A percentile compares a stretch with the other conserved stretches of the same genome.
These are phyloP conservation scores for Cydia amplana DNA, from an alignment of 1,140 invertebrate genomes.

Conservation along the genomic window DNA sequence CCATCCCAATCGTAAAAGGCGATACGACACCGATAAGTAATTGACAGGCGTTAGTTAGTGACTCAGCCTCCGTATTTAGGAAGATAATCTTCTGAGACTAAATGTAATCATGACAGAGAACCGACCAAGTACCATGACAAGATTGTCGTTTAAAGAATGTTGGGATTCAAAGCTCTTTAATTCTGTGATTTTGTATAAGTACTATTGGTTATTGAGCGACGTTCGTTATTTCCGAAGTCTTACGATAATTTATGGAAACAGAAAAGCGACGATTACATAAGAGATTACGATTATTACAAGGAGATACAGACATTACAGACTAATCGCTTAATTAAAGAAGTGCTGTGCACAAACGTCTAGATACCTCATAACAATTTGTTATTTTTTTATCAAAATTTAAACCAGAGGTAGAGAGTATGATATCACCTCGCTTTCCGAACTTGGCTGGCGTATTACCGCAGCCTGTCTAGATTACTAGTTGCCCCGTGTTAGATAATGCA, in stretches of 20 bases:
- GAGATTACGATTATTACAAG: not conserved
- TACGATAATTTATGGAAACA: not conserved
- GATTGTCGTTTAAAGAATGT: too few species aligned
- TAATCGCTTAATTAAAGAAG: too few species aligned
- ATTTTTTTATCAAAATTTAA: too few species aligned
- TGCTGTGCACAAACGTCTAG: too few species aligned
- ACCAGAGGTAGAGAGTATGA: not conserved
- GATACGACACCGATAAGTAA: not conserved
- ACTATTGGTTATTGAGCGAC: too few species aligned
- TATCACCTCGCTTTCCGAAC: not conserved
- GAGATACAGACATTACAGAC: too few species aligned
- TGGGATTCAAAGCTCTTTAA: too few species aligned
- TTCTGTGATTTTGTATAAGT: not conserved
- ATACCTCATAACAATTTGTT: too few species aligned
- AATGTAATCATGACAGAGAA: not conserved
- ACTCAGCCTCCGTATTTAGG: constrained; percentile 8
- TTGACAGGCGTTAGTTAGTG: constrained; percentile 4
- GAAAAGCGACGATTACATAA: not conserved
- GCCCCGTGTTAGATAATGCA: not conserved
- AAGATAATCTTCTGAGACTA: not conserved
- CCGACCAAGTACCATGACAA: too few species aligned
- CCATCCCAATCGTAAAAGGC: constrained; percentile 1
- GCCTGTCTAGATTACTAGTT: not conserved
- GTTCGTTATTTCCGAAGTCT: not conserved
- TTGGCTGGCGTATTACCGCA: not conserved